phyloP scores from a whole-genome alignment of 1,140 invertebrate species.

The Papilio glaucus region DNA sequence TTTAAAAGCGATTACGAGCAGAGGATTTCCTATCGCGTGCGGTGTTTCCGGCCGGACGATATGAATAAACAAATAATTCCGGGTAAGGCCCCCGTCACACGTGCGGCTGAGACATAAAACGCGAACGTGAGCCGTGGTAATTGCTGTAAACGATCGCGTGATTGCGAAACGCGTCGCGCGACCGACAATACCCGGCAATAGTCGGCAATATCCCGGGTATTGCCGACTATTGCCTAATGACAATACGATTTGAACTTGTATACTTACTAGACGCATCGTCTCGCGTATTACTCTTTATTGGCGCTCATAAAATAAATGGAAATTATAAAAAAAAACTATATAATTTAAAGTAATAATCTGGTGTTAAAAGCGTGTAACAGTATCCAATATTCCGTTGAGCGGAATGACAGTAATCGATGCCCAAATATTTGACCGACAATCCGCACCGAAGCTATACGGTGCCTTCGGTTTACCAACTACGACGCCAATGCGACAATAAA shows the following conservation, averaged over 20 bases:
- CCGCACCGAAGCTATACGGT: slow-evolving; percentile 18
- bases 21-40: slow-evolving; percentile 44
- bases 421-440: slow-evolving; percentile 44
- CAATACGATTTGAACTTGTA: neutral
- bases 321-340: too few relatives aligned
- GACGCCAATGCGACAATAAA: neutral
- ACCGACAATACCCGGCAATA: neutral
- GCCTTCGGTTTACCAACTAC: slow-evolving; percentile 25
- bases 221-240: too few relatives aligned
- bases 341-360: neutral
- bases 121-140: slow-evolving; percentile 38
- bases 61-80: slow-evolving; percentile 50
- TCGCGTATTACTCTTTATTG: too few relatives aligned
- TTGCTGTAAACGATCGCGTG: slow-evolving; percentile 44
- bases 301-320: slow-evolving; percentile 10
- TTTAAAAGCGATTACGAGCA: slow-evolving; percentile 52
- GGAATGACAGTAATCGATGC: slow-evolving; percentile 41
- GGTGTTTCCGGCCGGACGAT: slow-evolving; percentile 26
- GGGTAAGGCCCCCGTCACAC: slow-evolving; percentile 31
- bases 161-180: slow-evolving; percentile 32
- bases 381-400: slow-evolving; percentile 35
- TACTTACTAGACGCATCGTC: neutral
- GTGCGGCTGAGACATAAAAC: slow-evolving; percentile 40
- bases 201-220: neutral
- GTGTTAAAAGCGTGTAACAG: neutral